phyloP scores from a whole-genome alignment of 1,140 invertebrate species.

The Platorchestia sp. region DNA sequence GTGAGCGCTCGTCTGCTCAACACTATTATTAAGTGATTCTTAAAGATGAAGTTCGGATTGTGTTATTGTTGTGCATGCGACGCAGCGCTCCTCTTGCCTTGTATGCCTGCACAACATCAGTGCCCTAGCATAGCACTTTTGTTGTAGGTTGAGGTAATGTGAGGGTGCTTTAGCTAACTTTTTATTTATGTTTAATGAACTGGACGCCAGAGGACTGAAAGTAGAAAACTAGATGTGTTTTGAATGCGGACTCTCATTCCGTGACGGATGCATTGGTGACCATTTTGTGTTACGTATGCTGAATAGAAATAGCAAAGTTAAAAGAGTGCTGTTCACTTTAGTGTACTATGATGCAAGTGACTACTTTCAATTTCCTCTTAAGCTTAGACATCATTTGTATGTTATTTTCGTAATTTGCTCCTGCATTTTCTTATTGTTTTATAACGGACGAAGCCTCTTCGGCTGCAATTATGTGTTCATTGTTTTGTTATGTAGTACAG shows the following conservation, averaged over 20 bases:
- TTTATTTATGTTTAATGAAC: not conserved
- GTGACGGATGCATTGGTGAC: not conserved
- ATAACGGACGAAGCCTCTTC: not conserved
- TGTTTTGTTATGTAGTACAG: not conserved
- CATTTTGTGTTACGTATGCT: not conserved
- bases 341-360: not conserved
- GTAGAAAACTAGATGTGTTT: not conserved
- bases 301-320: not conserved
- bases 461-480: not conserved
- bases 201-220: not conserved
- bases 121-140: not conserved
- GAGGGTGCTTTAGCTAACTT: not conserved
- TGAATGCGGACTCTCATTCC: not conserved
- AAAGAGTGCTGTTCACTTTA: not conserved
- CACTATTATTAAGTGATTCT: not conserved
- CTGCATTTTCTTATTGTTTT: not conserved
- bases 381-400: not conserved
- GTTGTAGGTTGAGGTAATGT: not conserved
- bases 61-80: not conserved
- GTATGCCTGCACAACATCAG: not conserved
- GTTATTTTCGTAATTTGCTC: not conserved
- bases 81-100: not conserved
- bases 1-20: not conserved
- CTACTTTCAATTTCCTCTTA: not conserved
- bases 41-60: not conserved